Evolutionary conservation across 2,888 invertebrate genomes (phyloP).

Genomic region (Amblyteles armatorius): DNA sequence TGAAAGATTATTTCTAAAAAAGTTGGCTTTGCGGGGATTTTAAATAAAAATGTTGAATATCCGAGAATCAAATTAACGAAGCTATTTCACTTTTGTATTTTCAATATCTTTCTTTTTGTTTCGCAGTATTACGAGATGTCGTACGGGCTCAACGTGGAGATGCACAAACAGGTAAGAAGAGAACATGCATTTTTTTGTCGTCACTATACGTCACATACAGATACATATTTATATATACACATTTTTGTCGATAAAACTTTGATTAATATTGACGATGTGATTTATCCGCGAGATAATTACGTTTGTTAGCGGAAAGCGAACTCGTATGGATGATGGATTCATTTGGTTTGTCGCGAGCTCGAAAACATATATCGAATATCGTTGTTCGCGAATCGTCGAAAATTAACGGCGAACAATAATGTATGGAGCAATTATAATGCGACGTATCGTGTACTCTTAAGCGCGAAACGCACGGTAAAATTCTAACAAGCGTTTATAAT

Average conservation of each 20-base stretch:
- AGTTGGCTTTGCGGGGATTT: too few species aligned
- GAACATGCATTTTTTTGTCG: conserved; percentile 6
- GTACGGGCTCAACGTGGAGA: conserved; percentile 97
- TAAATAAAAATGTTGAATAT: not conserved
- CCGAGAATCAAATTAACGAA: not conserved
- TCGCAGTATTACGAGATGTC: conserved; percentile 98
- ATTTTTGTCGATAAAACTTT: not conserved
- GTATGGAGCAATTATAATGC: conserved; percentile 37
- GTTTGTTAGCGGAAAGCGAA: conserved; percentile 21
- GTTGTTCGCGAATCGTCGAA: conserved; percentile 21
- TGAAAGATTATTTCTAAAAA: too few species aligned
- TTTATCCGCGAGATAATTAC: conserved; percentile 14
- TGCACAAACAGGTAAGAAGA: conserved; percentile 95
- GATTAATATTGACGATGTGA: conserved; percentile 4
- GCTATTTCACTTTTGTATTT: not conserved
- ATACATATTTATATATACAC: too few species aligned
- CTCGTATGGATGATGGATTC: conserved; percentile 19
- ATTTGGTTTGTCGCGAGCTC: not conserved
- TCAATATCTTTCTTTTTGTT: conserved; percentile 75
- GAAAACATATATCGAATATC: conserved; percentile 13
- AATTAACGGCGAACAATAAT: conserved; percentile 43
- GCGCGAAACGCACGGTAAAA: conserved; percentile 40
- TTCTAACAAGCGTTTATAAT: conserved; percentile 57
- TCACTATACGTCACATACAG: not conserved
- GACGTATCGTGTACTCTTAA: conserved; percentile 23